Percentiles rank a stretch among this genome's conserved stretches.
Evolutionary conservation across 2,888 invertebrate genomes (phyloP).

Genomic region (Acrobasis repandana): DNA sequence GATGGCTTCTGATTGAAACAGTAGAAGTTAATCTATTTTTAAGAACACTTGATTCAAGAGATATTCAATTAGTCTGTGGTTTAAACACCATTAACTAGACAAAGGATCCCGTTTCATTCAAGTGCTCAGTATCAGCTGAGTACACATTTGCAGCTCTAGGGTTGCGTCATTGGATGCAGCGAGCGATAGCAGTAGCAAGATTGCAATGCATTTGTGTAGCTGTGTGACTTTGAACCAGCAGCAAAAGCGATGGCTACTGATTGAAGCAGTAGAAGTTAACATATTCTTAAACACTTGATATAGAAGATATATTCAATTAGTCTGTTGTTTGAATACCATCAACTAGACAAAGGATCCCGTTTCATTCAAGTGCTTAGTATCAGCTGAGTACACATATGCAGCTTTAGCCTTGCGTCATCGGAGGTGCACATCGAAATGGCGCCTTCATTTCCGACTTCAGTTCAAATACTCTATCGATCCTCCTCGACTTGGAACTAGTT

Average conservation of each 20-base stretch:
- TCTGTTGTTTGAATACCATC: no score
- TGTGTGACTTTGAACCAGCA: no score
- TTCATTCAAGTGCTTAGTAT: not conserved
- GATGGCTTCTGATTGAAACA: no score
- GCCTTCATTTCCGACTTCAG: not conserved
- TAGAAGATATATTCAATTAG: no score
- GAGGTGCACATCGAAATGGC: not conserved
- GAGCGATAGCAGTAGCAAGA: no score
- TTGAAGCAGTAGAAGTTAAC: no score
- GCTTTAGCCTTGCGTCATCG: not conserved
- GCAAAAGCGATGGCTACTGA: no score
- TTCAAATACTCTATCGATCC: not conserved
- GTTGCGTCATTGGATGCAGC: not conserved
- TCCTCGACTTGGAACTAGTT: not conserved
- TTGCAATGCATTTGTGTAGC: no score
- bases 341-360: not conserved
- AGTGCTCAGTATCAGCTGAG: constrained; percentile 7
- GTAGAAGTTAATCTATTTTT: no score
- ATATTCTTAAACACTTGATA: no score
- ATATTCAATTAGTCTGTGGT: constrained; percentile 2
- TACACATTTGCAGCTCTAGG: not conserved
- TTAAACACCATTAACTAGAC: constrained; percentile 3
- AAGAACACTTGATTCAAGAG: not conserved
- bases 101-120: constrained; percentile 9
- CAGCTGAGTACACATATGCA: not conserved